Base-by-base conservation (phyloP, 2,797 vertebrate species). In the Micropoecilia bifurca region DNA sequence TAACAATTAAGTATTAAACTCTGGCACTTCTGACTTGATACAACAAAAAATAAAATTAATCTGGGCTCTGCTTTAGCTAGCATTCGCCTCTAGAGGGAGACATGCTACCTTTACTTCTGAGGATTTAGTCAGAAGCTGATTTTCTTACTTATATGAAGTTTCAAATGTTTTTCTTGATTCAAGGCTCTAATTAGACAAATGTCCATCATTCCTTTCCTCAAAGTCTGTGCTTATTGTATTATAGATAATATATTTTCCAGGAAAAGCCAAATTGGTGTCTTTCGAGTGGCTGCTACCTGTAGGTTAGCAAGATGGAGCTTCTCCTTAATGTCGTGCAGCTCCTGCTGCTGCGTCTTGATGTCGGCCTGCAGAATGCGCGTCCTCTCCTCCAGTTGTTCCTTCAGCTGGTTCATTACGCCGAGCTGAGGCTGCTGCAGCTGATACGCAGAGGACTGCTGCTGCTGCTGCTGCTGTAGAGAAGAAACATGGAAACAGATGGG, bases 331-430 rank as follows among this genome's bases (percentile, higher is more conserved):
- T 96, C 95, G 0, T 97, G 95, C 48, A 97, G 94, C 80, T 97
- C 96, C 78, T 96, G 95, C 77, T 97, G 96, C 86, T 98, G 97
- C 0, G 94, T 97, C 92, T 96, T 96, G 76, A 98, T 97, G 93
- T 97, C 96, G 4, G 95, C 93, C 84, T 97, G 96, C 84, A 98
- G 94, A 53, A 97, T 95, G n/a, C 95, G 95, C 0, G 96, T 97
- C 85, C 96, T 94, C 80, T 97, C 95, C 85, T 97, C 96, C 93
- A 98, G 95, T 87, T 98, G 97, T 85, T 97, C 94, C 80, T 96
- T 97, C 80, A 98, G 94, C 87, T 97, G 96, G 88, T 96, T 96
- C 96, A 97, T 96, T 80, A 97, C 96, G 14, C 96, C 96, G 77
- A 96, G 81, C 85, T 97, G 97, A 47, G 95, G 91, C 7, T 96